Conservation (phyloP, 2,113 vertebrate genomes). For the Pantherophis guttatus region DNA sequence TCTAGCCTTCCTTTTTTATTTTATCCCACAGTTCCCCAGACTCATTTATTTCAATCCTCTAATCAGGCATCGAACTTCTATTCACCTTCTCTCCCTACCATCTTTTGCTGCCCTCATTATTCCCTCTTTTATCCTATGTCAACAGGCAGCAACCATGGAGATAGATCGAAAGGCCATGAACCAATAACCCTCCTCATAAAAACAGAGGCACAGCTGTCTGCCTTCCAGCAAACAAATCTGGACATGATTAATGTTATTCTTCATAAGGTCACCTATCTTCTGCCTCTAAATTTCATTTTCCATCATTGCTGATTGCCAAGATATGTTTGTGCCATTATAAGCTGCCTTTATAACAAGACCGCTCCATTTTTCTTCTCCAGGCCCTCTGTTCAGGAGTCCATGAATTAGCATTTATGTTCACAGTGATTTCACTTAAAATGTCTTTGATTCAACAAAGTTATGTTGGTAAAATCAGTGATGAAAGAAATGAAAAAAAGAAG, state of each 20-base stretch:
- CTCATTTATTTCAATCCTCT: neutral
- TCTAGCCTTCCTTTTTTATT: neutral
- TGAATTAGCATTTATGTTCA: neutral
- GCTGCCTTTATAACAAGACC: neutral
- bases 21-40: neutral
- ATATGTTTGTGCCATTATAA: neutral
- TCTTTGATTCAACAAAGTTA: slow-evolving; percentile 3
- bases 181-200: slow-evolving; percentile 9
- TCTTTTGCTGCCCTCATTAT: neutral
- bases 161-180: slow-evolving; percentile 10
- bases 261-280: neutral
- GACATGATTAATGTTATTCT: slow-evolving; percentile 22
- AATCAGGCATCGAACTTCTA: neutral
- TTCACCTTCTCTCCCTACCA: neutral
- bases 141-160: neutral
- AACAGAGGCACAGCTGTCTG: slow-evolving; percentile 26
- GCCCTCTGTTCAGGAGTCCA: neutral
- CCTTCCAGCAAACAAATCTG: slow-evolving; percentile 23
- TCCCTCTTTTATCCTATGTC: neutral
- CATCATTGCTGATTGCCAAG: slow-evolving; percentile 11
- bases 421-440: slow-evolving; percentile 17
- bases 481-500: neutral
- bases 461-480: neutral
- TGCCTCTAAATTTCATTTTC: slow-evolving; percentile 34
- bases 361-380: neutral